Percentiles rank a stretch among this genome's conserved stretches.
Conservation (phyloP, 2,113 vertebrate species). For the Microtus ochrogaster region DNA sequence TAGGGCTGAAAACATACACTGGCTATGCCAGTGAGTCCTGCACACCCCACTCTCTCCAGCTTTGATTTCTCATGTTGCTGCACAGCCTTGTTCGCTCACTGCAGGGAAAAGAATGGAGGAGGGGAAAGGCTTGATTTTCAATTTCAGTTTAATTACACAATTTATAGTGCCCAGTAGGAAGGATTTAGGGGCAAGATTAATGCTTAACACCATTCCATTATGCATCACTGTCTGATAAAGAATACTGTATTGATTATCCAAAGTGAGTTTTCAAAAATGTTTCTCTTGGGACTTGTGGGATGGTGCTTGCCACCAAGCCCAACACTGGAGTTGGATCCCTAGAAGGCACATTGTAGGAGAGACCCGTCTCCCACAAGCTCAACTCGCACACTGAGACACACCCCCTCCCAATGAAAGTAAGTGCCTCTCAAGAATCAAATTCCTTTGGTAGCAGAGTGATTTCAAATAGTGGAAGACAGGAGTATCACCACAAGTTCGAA, state of each 20-base stretch:
- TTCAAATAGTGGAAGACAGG: background rate
- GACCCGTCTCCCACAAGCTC: too few species aligned
- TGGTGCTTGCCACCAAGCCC: background rate
- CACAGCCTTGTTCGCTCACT: slow-evolving; percentile 14
- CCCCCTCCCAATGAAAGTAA: background rate
- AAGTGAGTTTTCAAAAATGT: slow-evolving; percentile 49
- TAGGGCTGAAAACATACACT: background rate
- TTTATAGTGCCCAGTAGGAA: slow-evolving; percentile 33
- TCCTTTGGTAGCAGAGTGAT: background rate
- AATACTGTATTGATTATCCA: slow-evolving; percentile 36
- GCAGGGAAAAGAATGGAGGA: background rate
- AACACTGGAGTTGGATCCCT: background rate
- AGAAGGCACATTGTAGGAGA: background rate
- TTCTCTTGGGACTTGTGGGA: background rate
- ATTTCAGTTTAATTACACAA: slow-evolving; percentile 72
- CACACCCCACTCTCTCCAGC: background rate
- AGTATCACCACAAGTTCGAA: background rate
- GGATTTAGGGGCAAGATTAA: slow-evolving; percentile 61
- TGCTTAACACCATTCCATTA: background rate
- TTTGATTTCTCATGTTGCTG: background rate
- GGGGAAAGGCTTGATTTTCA: slow-evolving; percentile 50
- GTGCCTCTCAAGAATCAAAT: slow-evolving; percentile 1
- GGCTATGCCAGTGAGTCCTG: background rate
- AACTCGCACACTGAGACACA: fast-evolving
- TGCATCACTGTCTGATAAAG: slow-evolving; percentile 37